These are phyloP conservation scores for Penaeus chinensis DNA, from an alignment of 1,140 invertebrate genomes.

Conservation along the genomic window DNA sequence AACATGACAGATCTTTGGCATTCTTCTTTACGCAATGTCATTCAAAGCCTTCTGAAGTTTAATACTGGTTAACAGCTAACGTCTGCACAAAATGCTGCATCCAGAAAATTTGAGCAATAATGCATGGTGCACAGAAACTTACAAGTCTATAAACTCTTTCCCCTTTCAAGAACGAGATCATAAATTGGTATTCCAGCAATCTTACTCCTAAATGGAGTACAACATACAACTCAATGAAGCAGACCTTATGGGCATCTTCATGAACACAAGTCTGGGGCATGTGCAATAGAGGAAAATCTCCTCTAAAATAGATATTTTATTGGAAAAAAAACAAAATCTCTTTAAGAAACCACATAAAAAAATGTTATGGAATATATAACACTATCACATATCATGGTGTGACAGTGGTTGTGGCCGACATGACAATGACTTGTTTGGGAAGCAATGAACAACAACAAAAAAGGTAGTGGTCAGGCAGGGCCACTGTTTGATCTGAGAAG, in stretches of 20 bases:
- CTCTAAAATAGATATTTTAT: slow-evolving; percentile 53
- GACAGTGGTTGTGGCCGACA: slow-evolving; percentile 59
- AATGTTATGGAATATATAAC: slow-evolving; percentile 55
- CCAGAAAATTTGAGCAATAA: slow-evolving; percentile 60
- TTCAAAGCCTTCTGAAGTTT: slow-evolving; percentile 24
- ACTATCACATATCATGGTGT: slow-evolving; percentile 59
- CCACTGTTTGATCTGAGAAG: slow-evolving; percentile 39
- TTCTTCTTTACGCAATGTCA: slow-evolving; percentile 16
- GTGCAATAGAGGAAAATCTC: slow-evolving; percentile 48
- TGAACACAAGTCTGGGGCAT: slow-evolving; percentile 55
- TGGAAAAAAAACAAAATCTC: slow-evolving; percentile 30
- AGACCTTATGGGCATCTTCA: slow-evolving; percentile 43
- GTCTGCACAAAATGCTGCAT: slow-evolving; percentile 57
- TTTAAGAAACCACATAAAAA: slow-evolving; percentile 35
- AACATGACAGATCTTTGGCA: slow-evolving; percentile 58
- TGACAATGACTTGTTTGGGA: slow-evolving; percentile 57
- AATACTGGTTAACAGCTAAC: slow-evolving; percentile 51
- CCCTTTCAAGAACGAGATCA: slow-evolving; percentile 57
- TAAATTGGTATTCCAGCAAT: slow-evolving; percentile 45
- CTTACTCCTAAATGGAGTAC: slow-evolving; percentile 39
- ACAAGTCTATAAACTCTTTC: slow-evolving; percentile 56
- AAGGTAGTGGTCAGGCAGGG: slow-evolving; percentile 39
- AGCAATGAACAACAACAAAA: slow-evolving; percentile 50
- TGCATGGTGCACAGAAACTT: slow-evolving; percentile 56
- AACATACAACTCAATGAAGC: slow-evolving; percentile 49